phyloP scores from a whole-genome alignment of 2,888 invertebrate species.

The Anoncus sp. region DNA sequence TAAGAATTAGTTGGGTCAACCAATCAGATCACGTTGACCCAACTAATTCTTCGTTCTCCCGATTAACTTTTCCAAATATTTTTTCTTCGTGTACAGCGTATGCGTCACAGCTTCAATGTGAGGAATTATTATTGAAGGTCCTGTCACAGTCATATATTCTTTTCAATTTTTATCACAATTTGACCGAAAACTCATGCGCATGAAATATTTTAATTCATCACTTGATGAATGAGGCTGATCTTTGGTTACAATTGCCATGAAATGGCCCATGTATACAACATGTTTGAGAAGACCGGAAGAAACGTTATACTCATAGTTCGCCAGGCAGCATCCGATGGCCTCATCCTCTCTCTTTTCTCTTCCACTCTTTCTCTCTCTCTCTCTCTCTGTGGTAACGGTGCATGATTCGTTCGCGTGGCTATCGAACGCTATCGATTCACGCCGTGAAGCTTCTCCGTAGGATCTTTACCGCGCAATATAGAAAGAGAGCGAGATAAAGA shows the following conservation, averaged over 20 bases:
- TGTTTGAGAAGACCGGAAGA: constrained; percentile 46
- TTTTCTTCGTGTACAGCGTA: too few species aligned
- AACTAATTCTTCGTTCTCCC: too few species aligned
- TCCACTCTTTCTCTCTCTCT: neutral
- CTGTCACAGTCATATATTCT: too few species aligned
- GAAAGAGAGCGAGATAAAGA: constrained; percentile 25
- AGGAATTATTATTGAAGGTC: too few species aligned
- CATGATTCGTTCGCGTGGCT: constrained; percentile 53
- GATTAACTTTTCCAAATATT: too few species aligned
- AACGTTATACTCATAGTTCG: constrained; percentile 42
- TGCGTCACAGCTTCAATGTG: too few species aligned
- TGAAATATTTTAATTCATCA: neutral
- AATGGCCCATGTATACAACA: constrained; percentile 1
- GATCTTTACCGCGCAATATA: constrained; percentile 21
- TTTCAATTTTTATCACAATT: neutral
- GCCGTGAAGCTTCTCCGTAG: constrained; percentile 43
- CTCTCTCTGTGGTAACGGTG: constrained; percentile 43
- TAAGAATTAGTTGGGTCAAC: too few species aligned
- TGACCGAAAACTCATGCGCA: neutral
- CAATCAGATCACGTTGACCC: too few species aligned
- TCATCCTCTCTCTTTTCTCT: constrained; percentile 7
- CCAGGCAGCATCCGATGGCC: constrained; percentile 32
- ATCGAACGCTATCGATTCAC: constrained; percentile 59
- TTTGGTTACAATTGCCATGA: neutral
- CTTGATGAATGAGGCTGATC: neutral